Conservation (phyloP, 35 echinoderm and acorn worm species). For the Patiria miniata region DNA sequence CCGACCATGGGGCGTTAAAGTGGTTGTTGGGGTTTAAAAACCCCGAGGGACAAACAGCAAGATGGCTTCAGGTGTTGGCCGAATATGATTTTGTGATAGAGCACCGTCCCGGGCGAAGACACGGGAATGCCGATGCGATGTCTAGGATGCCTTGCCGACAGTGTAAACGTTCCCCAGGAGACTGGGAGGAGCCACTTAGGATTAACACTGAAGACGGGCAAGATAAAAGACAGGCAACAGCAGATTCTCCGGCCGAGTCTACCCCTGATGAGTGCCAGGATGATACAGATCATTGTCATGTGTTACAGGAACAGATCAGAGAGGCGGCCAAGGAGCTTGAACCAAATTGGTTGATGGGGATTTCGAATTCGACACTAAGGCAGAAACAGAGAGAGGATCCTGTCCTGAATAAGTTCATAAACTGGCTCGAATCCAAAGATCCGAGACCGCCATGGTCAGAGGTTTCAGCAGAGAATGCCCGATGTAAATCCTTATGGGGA, state of each 20-base stretch:
- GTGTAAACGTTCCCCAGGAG: not conserved
- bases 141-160: constrained; percentile 39
- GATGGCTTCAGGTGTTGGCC: constrained; percentile 59
- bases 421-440: not conserved
- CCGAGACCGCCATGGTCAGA: not conserved
- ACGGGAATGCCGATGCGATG: constrained; percentile 64
- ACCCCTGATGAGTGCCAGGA: not conserved
- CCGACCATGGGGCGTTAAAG: constrained; percentile 32
- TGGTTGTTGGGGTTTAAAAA: constrained; percentile 48
- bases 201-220: not conserved
- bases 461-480: not conserved
- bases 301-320: not conserved
- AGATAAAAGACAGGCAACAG: too few relatives aligned
- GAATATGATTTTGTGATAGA: constrained; percentile 50
- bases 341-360: not conserved
- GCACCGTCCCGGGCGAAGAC: constrained; percentile 35
- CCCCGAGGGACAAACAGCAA: constrained; percentile 23
- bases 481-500: not conserved
- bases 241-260: not conserved
- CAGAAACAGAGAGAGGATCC: not conserved
- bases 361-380: not conserved
- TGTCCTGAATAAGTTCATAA: not conserved
- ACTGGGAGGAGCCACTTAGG: not conserved
- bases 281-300: not conserved
- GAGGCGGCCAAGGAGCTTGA: not conserved